Evolutionary conservation across 2,888 invertebrate genomes (phyloP), one percentile per base, ranked within the genome.

Genomic region (Parasteatoda lunata): DNA sequence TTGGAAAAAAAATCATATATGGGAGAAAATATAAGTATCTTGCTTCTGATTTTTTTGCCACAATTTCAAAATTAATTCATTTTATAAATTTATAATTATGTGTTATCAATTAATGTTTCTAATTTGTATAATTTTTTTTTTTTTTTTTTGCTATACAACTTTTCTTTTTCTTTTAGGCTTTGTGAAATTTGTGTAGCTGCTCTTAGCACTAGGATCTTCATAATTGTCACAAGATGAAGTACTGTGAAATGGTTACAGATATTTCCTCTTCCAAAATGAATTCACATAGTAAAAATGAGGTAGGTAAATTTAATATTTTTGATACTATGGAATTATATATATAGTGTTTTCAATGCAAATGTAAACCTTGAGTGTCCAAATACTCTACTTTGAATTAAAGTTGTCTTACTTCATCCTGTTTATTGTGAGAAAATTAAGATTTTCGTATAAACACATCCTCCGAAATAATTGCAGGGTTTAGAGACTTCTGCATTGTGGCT

Each of bases 191-290:
- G 11, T 48, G n/a, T 69, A 66, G 49, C 47, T 81, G 13, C 51
- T 66, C 30, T 77, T 65, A 52, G 48, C 15, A 70, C 70, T 52
- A 65, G 77, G 51, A 65, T 66, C 45, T 76, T 51, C 48, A 70
- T 11, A 70, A 68, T 49, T 13, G 54, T 71, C 77, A 9, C 85
- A 84, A 86, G 68, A 88, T 88, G 88, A 88, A 88, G 69, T 88
- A 88, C 65, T 80, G 88, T 88, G 88, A 88, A 77, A 88, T 88
- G 72, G 84, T 76, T 49, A 81, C 88, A 30, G 88, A 88, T 49
- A 64, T 88, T 69, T 72, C 77, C 52, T 48, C 64, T 52, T 59
- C 80, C 59, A 81, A 71, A 45, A 84, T 88, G 75, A 83, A 73
- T 83, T 82, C 88, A 15, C 77, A 80, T 75, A 75, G 64, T 64